Percentiles rank a stretch among this genome's conserved stretches.
Evolutionary conservation across 2,797 vertebrate species (phyloP).

Genomic region (Coendou prehensilis): DNA sequence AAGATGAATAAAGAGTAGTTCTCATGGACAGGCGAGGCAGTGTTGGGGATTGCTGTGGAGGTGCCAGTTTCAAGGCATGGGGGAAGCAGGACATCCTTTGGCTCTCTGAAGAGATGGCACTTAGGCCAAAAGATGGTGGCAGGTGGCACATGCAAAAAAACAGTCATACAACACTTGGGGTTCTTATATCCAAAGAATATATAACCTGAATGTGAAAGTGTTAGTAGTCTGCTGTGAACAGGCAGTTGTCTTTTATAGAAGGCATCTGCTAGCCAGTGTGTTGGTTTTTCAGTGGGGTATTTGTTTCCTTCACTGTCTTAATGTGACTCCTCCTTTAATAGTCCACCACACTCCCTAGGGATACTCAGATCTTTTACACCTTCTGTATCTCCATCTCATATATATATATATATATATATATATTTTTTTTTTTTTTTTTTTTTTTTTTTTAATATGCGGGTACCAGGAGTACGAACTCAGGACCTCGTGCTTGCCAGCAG

Average conservation of each 20-base stretch:
- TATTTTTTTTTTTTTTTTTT: too few species aligned
- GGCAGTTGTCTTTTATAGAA: neutral
- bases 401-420: too few species aligned
- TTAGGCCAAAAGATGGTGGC: neutral
- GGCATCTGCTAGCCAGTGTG: neutral
- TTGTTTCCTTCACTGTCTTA: neutral
- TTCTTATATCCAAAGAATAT: neutral
- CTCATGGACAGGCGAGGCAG: neutral
- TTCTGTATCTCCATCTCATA: neutral
- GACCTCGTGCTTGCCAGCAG: too few species aligned
- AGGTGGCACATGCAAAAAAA: neutral
- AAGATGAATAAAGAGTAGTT: constrained; percentile 1
- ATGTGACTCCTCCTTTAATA: neutral
- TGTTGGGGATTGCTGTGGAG: neutral
- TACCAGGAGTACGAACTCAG: too few species aligned
- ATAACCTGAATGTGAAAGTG: neutral
- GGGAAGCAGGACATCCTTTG: neutral
- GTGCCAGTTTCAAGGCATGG: neutral
- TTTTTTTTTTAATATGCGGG: too few species aligned
- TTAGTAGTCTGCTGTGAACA: neutral
- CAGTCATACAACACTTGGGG: neutral
- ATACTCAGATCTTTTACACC: neutral
- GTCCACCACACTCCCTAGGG: accelerated
- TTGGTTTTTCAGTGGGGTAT: neutral
- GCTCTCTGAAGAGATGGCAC: neutral